Conservation (phyloP, 2,113 vertebrate genomes). For the Trichomycterus rosablanca region DNA sequence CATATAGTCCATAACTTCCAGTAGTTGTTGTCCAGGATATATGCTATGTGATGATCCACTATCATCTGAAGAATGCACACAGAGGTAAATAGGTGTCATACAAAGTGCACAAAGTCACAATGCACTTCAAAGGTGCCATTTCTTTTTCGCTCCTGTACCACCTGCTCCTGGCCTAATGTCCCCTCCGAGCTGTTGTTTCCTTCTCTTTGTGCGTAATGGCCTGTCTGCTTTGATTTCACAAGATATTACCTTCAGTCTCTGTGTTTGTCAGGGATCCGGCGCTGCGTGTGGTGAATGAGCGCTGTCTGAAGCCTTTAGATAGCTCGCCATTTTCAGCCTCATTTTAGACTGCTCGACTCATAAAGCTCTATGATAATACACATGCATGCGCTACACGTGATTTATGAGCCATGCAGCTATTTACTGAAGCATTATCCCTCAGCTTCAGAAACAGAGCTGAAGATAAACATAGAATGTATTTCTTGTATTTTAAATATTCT, state of each 20-base stretch:
- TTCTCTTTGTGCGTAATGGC: conserved; percentile 26
- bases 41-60: too few species aligned
- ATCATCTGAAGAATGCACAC: too few species aligned
- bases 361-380: conserved; percentile 1
- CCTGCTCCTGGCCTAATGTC: background rate
- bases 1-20: too few species aligned
- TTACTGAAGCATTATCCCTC: background rate
- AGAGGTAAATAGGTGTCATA: too few species aligned
- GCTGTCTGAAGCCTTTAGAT: conserved; percentile 24
- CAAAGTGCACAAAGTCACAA: background rate
- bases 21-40: too few species aligned
- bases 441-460: background rate
- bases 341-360: conserved; percentile 18
- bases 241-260: conserved; percentile 26
- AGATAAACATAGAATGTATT: too few species aligned
- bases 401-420: background rate
- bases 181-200: background rate
- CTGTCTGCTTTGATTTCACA: conserved; percentile 31
- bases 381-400: background rate
- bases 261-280: background rate
- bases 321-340: conserved; percentile 37
- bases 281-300: background rate
- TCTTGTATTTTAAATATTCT: too few species aligned
- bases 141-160: background rate
- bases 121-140: background rate